Base-by-base conservation (phyloP, 2,113 vertebrate genomes). In the Rhea americana region DNA sequence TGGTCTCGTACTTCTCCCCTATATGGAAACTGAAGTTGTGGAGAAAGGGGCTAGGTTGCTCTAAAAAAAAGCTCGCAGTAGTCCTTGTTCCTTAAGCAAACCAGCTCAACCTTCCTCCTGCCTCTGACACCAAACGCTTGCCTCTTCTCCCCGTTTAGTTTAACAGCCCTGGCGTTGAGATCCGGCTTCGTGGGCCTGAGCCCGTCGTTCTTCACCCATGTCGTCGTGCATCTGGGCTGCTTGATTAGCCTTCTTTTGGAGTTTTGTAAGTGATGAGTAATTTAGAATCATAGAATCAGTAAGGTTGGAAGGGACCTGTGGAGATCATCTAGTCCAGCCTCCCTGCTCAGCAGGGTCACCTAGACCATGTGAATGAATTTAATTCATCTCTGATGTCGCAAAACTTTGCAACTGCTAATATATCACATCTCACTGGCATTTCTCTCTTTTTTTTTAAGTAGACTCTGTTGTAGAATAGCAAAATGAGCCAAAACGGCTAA, bases 201-300 rank as follows among this genome's bases (percentile, higher is more conserved):
- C 53, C 65, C 30, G 17, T 50, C 0, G 0, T 55, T 76, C n/a
- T 25, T 11, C 68, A n/a, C 9, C 24, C 6, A 1, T 37, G 20
- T 70, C 32, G 2, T 30, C 22, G 24, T 37, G 26, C 7, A 5
- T 5, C 19, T 24, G 20, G 22, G 19, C 61, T 62, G 45, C 51
- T 53, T 53, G 13, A 43, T 77, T 61, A 12, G 53, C 45, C 4
- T 67, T 35, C 5, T 66, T 39, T 55, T 41, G 16, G 3, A 37
- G 28, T 5, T 53, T 76, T 86, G 22, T 13, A 61, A 53, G 16
- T 5, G 1, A 67, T 32, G 25, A 41, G 7, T 68, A 16, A 20
- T 48, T 35, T 35, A 35, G 35, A 35, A 35, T 35, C 35, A 35
- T 35, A 35, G 35, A 35, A 35, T 35, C 35, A 35, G 35, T 35